Base-by-base conservation (phyloP, 2,797 vertebrate species). In the Acanthopagrus latus region DNA sequence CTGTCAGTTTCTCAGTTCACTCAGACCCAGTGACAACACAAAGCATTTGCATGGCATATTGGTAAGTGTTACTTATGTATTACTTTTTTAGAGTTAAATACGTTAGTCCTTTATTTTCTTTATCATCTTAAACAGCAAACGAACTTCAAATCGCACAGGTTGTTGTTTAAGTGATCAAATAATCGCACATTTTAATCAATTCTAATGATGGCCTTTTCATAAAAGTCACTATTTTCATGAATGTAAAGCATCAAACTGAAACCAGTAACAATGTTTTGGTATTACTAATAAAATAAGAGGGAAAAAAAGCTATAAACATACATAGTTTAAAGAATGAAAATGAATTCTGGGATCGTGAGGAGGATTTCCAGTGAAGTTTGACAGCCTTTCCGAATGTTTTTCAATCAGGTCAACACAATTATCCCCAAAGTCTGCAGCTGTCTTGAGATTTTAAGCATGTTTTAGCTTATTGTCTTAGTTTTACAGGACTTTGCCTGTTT, bases 21-120 rank as follows among this genome's bases (percentile, higher is more conserved):
- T 86, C 87, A 78, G 74, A 82, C 54, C 57, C 72, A 55, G 43
- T 62, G 69, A 73, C 33, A 68, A 63, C 74, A 76, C 7, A 58
- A 82, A 80, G 69, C 85, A 81, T 90, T 85, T 87, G 74, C 82
- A 84, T 82, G 77, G 84, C 77, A 74, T 59, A 75, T 80, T 72
- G 81, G 60, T 46, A 78, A 80, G 76, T 74, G 83, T 90, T 86
- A 88, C 78, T 88, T 86, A 86, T 67, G 64, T 86, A 91, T 91
- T 92, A 91, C 78, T 86, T 83, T 91, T 85, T 71, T 48, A 51
- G 10, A 51, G 55, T 82, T 58, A 81, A 86, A 88, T 70, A 71
- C 70, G 76, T 66, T 10, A 38, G 38, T 2, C 9, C 38, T 78
- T 76, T 25, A 82, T 82, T 74, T 69, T 58, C 74, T 38, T 80